Percentiles rank a stretch among this genome's conserved stretches.
phyloP scores from a whole-genome alignment of 2,797 vertebrate genomes.

The Otolemur crassicaudatus region DNA sequence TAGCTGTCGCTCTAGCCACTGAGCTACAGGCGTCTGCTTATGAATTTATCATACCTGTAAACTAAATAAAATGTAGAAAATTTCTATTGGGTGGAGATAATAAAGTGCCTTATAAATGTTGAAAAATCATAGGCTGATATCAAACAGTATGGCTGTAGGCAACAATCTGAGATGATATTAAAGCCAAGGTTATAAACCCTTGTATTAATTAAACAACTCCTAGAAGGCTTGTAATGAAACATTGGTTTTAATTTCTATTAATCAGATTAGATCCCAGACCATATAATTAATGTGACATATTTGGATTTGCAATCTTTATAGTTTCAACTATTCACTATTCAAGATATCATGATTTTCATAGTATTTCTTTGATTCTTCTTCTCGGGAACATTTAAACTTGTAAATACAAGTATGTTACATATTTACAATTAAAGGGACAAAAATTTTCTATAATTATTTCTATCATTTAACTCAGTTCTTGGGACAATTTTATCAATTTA shows the following conservation, averaged over 20 bases:
- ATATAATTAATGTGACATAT: not conserved
- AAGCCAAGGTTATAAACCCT: not conserved
- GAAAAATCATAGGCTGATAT: not conserved
- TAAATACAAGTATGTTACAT: not conserved
- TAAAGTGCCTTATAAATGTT: not conserved
- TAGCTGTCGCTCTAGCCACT: too few species aligned
- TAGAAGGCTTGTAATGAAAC: not conserved
- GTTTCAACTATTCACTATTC: not conserved
- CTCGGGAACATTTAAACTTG: not conserved
- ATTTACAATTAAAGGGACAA: not conserved
- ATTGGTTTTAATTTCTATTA: not conserved
- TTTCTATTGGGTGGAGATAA: not conserved
- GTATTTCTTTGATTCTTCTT: not conserved
- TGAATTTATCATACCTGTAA: not conserved
- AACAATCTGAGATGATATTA: slow-evolving; percentile 19
- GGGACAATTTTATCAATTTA: not conserved
- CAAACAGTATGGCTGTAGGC: not conserved
- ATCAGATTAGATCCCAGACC: not conserved
- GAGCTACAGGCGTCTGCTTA: not conserved
- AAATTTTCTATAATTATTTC: not conserved
- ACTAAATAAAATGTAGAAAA: not conserved
- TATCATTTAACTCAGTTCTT: not conserved
- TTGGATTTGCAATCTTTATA: not conserved
- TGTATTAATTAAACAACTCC: not conserved
- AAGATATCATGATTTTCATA: not conserved